Percentiles rank a stretch among this genome's conserved stretches.
Conservation (phyloP, 2,797 vertebrate species). For the Hapalemur alaotrensis region DNA sequence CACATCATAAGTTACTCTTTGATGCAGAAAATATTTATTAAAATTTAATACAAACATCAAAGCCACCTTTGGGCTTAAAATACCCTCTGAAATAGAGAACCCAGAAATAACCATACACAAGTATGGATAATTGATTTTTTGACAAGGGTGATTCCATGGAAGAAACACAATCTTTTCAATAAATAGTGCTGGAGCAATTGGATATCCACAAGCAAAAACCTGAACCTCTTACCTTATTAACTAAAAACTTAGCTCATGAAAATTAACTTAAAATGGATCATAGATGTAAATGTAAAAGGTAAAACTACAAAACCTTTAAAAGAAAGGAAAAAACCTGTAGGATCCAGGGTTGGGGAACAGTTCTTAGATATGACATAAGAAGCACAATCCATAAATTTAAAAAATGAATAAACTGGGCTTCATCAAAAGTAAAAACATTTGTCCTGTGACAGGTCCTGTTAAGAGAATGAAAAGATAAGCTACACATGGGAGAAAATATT, state of each 20-base stretch:
- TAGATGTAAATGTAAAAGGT: background rate
- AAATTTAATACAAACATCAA: background rate
- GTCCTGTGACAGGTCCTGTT: background rate
- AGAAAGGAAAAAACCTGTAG: background rate
- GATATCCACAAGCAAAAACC: background rate
- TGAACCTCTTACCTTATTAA: background rate
- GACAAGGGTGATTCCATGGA: background rate
- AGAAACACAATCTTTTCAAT: background rate
- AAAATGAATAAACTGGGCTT: background rate
- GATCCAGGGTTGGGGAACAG: background rate
- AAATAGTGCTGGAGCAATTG: background rate
- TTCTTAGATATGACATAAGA: background rate
- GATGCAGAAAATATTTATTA: background rate
- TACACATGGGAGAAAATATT: background rate
- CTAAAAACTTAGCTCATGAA: background rate
- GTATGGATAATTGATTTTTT: background rate
- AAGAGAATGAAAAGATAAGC: constrained; percentile 8
- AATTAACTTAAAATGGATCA: background rate
- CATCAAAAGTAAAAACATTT: background rate
- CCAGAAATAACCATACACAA: background rate
- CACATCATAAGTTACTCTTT: background rate
- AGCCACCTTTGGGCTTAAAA: background rate
- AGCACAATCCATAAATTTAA: background rate
- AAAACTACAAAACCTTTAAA: background rate
- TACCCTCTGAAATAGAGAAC: background rate